phyloP scores from a whole-genome alignment of 1,140 invertebrate species.

The Gonioctena quinquepunctata region DNA sequence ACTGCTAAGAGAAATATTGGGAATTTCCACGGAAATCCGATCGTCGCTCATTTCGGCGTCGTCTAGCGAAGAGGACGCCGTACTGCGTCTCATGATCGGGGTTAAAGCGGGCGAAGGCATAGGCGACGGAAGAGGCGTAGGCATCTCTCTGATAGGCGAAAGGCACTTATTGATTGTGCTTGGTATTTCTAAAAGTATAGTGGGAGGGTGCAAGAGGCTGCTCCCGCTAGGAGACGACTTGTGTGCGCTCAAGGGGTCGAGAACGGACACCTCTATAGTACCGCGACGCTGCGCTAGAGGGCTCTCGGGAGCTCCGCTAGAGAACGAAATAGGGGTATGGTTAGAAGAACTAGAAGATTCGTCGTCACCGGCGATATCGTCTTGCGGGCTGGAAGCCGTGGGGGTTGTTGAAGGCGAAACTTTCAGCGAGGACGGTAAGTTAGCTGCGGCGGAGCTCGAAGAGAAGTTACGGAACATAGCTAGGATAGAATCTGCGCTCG shows the following conservation, averaged over 20 bases:
- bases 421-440: conserved; percentile 60
- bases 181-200: conserved; percentile 73
- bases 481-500: conserved; percentile 74
- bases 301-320: conserved; percentile 62
- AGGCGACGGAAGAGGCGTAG: conserved; percentile 70
- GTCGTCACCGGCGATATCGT: conserved; percentile 67
- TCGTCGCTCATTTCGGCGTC: conserved; percentile 55
- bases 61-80: conserved; percentile 54
- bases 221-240: conserved; percentile 58
- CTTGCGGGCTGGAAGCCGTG: conserved; percentile 69
- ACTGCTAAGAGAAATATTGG: conserved; percentile 51
- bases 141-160: conserved; percentile 73
- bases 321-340: conserved; percentile 61
- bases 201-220: conserved; percentile 67
- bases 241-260: conserved; percentile 68
- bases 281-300: conserved; percentile 56
- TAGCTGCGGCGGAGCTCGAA: conserved; percentile 59
- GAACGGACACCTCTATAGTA: conserved; percentile 67
- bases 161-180: conserved; percentile 71
- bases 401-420: conserved; percentile 67
- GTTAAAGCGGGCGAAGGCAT: conserved; percentile 70
- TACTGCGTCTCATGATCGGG: conserved; percentile 61
- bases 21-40: conserved; percentile 54
- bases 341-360: conserved; percentile 65
- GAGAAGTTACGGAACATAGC: conserved; percentile 74